Evolutionary conservation across 2,888 invertebrate genomes (phyloP).

Genomic region (Sphecodes monilicornis): DNA sequence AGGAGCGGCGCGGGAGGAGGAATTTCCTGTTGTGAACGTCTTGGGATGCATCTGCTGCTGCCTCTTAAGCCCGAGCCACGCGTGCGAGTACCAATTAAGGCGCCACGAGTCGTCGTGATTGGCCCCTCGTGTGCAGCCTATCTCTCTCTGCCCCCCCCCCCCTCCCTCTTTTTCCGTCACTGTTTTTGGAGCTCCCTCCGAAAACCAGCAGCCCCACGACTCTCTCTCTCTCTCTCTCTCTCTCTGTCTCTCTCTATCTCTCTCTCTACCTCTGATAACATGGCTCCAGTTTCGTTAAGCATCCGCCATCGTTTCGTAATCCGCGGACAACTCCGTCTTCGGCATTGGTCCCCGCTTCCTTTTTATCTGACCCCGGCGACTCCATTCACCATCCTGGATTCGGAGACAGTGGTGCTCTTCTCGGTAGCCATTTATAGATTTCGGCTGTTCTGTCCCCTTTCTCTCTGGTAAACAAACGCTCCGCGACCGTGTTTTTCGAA

Average conservation of each 20-base stretch:
- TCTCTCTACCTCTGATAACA: conserved; percentile 33
- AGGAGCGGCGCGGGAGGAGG: conserved; percentile 70
- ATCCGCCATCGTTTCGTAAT: conserved; percentile 18
- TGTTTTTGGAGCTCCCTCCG: conserved; percentile 39
- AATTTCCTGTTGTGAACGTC: conserved; percentile 83
- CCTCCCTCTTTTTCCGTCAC: conserved; percentile 13
- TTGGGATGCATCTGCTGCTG: conserved; percentile 80
- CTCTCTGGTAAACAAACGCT: neutral
- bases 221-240: neutral
- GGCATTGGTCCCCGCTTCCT: conserved; percentile 13
- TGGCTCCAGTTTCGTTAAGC: conserved; percentile 24
- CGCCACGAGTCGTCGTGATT: conserved; percentile 71
- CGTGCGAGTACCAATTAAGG: conserved; percentile 73
- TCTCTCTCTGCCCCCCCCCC: conserved; percentile 31
- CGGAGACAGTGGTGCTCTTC: conserved; percentile 1
- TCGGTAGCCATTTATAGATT: conserved; percentile 22
- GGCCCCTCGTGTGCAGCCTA: conserved; percentile 59
- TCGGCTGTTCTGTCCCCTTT: neutral
- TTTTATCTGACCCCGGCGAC: conserved; percentile 24
- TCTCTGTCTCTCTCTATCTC: neutral
- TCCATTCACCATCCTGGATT: neutral
- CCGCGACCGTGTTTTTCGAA: neutral
- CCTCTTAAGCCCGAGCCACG: conserved; percentile 74
- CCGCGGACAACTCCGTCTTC: neutral
- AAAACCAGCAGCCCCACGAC: conserved; percentile 7